Percentiles rank a stretch among this genome's conserved stretches.
These are phyloP conservation scores for Diploscapter pachys DNA, from an alignment of 1,140 invertebrate species.

Conservation along the genomic window DNA sequence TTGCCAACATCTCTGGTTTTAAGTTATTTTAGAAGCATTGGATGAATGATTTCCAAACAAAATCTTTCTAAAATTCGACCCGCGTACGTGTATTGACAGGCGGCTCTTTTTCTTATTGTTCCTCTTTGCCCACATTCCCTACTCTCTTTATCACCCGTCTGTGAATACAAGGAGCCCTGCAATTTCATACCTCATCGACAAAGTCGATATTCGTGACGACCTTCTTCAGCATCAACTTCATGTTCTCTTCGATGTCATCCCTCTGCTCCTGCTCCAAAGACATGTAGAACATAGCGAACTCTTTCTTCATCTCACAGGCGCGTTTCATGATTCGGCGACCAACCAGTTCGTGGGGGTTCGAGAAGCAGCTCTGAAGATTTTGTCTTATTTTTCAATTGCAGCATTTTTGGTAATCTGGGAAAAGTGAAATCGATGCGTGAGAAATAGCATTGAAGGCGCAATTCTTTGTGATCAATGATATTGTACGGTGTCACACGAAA, in stretches of 20 bases:
- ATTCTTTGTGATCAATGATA: not conserved
- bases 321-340: constrained; percentile 50
- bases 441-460: not conserved
- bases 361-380: constrained; percentile 50
- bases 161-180: constrained; percentile 5
- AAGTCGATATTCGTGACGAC: constrained; percentile 53
- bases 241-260: constrained; percentile 50
- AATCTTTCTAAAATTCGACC: not conserved
- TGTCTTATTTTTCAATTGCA: not conserved
- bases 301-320: constrained; percentile 44
- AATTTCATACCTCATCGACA: constrained; percentile 42
- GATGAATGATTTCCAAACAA: too few species aligned
- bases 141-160: constrained; percentile 1
- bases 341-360: constrained; percentile 53
- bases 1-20: too few species aligned
- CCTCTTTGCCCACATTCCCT: too few species aligned
- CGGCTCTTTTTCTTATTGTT: too few species aligned
- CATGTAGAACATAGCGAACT: constrained; percentile 49
- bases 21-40: too few species aligned
- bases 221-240: constrained; percentile 52
- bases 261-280: constrained; percentile 39
- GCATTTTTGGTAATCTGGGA: not conserved
- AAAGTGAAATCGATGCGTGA: not conserved
- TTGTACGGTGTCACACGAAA: not conserved
- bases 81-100: too few species aligned